Conservation (phyloP, 2,888 invertebrate genomes). For the Alsophila aescularia region DNA sequence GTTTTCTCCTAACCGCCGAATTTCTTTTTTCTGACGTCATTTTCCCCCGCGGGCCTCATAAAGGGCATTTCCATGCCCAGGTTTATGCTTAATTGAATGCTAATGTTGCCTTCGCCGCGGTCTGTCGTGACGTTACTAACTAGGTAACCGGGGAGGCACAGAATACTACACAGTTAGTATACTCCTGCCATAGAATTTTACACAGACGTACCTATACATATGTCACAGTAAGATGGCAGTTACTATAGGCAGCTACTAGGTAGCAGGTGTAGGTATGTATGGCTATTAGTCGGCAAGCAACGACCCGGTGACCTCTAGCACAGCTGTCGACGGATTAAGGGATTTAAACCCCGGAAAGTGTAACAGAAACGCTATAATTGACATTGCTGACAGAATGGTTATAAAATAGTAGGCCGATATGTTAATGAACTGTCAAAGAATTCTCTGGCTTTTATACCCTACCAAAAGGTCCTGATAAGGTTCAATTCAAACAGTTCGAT, state of each 20-base stretch:
- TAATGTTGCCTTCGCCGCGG: slow-evolving; percentile 5
- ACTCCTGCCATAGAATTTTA: neutral
- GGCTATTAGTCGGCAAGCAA: slow-evolving; percentile 46
- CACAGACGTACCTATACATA: neutral
- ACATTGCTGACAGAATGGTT: slow-evolving; percentile 3
- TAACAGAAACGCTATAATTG: slow-evolving; percentile 14
- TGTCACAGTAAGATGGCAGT: neutral
- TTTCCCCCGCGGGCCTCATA: neutral
- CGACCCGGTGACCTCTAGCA: slow-evolving; percentile 39
- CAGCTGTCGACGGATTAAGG: slow-evolving; percentile 31
- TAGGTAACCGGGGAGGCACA: slow-evolving; percentile 41
- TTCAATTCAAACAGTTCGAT: slow-evolving; percentile 2
- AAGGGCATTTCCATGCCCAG: slow-evolving; percentile 2
- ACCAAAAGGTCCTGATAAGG: too few species aligned
- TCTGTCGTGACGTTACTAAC: slow-evolving; percentile 33
- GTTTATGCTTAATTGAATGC: slow-evolving; percentile 17
- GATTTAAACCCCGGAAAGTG: slow-evolving; percentile 36
- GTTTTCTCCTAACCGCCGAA: neutral
- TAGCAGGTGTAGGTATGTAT: neutral
- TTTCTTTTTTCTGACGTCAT: neutral
- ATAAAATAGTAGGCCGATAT: slow-evolving; percentile 22
- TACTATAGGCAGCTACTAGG: neutral
- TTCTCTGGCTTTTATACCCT: too few species aligned
- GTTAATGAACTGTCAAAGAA: too few species aligned
- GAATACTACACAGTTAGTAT: neutral